A percentile compares a stretch with the other conserved stretches of the same genome.
These are phyloP conservation scores for Apantesis nais DNA, from an alignment of 2,888 invertebrate genomes.

Conservation along the genomic window DNA sequence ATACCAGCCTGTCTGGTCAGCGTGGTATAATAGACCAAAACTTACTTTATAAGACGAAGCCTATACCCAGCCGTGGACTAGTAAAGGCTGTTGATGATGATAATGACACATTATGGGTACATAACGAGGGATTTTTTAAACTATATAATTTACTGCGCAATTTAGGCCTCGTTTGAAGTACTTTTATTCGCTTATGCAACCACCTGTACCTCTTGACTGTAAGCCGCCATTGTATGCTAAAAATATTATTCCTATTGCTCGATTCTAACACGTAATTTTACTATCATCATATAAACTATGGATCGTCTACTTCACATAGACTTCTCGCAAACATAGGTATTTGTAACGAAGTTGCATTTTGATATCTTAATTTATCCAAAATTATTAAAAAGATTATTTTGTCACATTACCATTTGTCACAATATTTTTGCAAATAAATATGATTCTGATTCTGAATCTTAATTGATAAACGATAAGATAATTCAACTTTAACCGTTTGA, in stretches of 20 bases:
- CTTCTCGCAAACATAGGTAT: not conserved
- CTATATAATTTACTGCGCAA: not conserved
- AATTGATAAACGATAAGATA: too few species aligned
- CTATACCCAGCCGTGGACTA: too few species aligned
- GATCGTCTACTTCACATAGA: not conserved
- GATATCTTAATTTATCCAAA: not conserved
- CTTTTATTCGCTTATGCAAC: not conserved
- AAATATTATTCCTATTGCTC: not conserved
- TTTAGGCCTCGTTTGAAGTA: not conserved
- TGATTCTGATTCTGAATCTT: too few species aligned
- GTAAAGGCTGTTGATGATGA: too few species aligned
- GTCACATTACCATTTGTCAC: too few species aligned
- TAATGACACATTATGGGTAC: too few species aligned
- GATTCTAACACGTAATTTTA: not conserved
- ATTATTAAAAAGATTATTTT: too few species aligned
- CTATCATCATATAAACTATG: not conserved
- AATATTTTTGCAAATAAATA: too few species aligned
- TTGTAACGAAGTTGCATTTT: not conserved
- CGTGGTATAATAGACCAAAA: too few species aligned
- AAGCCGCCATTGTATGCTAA: not conserved
- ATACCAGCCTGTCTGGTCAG: too few species aligned
- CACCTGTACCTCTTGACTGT: not conserved
- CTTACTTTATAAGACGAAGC: too few species aligned
- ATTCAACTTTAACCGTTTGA: too few species aligned
- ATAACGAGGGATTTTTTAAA: not conserved